Evolutionary conservation across 2,888 invertebrate genomes (phyloP).

Genomic region (Eurytoma californica): DNA sequence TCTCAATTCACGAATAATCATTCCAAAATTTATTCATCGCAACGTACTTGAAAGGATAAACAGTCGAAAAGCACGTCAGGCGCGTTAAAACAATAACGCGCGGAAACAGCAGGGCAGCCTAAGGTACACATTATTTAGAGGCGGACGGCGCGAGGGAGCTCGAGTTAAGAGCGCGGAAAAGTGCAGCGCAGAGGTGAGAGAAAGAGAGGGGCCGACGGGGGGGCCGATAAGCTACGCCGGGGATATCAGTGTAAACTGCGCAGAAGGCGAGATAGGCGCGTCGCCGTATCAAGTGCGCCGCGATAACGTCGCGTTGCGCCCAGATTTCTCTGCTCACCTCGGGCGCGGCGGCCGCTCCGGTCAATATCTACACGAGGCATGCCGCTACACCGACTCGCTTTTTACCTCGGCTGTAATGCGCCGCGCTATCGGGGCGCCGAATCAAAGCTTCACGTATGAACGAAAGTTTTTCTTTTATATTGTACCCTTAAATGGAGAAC

Average conservation of each 20-base stretch:
- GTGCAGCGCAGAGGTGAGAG: slow-evolving; percentile 7
- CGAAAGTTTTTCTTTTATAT: too few species aligned
- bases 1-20: too few species aligned
- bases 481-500: too few species aligned
- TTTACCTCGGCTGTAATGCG: too few species aligned
- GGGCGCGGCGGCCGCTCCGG: background rate
- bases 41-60: too few species aligned
- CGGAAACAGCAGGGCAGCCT: too few species aligned
- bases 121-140: too few species aligned
- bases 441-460: too few species aligned
- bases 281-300: slow-evolving; percentile 12
- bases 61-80: too few species aligned
- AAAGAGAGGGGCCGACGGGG: background rate
- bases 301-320: slow-evolving; percentile 38
- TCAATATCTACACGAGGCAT: slow-evolving; percentile 42
- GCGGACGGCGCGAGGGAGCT: background rate
- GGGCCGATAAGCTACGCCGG: slow-evolving; percentile 38
- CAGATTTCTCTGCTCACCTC: slow-evolving; percentile 45
- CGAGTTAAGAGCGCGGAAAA: slow-evolving; percentile 6
- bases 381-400: background rate
- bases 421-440: too few species aligned
- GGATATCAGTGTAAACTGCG: slow-evolving; percentile 55
- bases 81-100: too few species aligned
- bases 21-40: too few species aligned
- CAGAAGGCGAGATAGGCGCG: slow-evolving; percentile 46